Evolutionary conservation across 2,113 vertebrate species (phyloP), one percentile per base, ranked within the genome.

Genomic region (Eclectus roratus): DNA sequence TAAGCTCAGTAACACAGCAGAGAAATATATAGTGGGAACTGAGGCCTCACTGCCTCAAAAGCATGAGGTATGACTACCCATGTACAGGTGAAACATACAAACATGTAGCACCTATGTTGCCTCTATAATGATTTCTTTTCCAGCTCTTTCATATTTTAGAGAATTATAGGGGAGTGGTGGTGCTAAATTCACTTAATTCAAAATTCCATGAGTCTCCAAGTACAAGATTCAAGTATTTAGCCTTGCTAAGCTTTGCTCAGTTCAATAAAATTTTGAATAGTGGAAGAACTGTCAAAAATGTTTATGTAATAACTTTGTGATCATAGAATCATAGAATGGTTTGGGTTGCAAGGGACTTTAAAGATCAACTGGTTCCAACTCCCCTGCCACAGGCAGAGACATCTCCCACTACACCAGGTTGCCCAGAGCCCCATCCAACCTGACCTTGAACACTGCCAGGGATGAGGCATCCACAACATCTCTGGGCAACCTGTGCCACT

Each of bases 131-230:
- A 11, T 68, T 85, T 85, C 1, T 88, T 68, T 76, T 17, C 24
- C 24, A 53, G 7, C 21, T 21, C 8, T 71, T 81, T 24, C 16
- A 27, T 47, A 33, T 33, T 47, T 24, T 17, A 46, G 64, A 41
- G 43, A 19, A 31, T 19, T 3, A 21, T 6, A n/a, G 7, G 8
- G 5, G 19, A 8, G 2, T 21, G 2, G 5, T 66, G n/a, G 9
- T 49, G 19, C 3, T 84, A 70, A 91, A 47, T 84, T 80, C 33
- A 58, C 23, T 69, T 85, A 84, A 63, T 69, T 83, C 31, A 65
- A 88, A 46, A 6, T 61, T 71, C 66, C 9, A 16, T 4, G 2
- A 4, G 10, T 71, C 10, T 89, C 16, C 15, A 91, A 47, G 25
- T 39, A 10, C 21, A 74, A 53, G 60, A 44, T 52, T 61, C n/a